These are phyloP conservation scores for Oncorhynchus keta DNA, from an alignment of 2,113 vertebrate species.

Conservation along the genomic window DNA sequence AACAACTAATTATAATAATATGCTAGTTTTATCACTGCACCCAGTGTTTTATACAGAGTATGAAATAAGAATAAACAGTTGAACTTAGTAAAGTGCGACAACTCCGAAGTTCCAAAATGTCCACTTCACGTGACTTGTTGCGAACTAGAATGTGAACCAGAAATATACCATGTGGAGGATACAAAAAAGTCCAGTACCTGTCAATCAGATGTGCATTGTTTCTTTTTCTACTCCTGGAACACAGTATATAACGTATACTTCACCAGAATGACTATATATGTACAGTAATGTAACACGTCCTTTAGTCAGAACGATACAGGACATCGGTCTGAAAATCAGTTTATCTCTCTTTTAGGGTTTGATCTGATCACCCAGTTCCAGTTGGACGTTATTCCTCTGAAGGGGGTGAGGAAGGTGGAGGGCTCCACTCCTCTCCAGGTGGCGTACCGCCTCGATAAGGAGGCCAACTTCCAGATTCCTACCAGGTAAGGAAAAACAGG, in stretches of 20 bases:
- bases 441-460: slow-evolving; percentile 78
- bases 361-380: slow-evolving; percentile 82
- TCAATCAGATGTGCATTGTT: too few relatives aligned
- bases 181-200: too few relatives aligned
- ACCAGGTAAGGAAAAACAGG: slow-evolving; percentile 69
- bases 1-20: slow-evolving; percentile 3
- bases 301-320: too few relatives aligned
- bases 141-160: neutral
- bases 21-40: neutral
- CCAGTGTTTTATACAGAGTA: neutral
- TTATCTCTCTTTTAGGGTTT: slow-evolving; percentile 62
- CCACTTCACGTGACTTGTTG: neutral
- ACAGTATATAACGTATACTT: neutral
- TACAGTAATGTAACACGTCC: neutral
- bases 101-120: neutral
- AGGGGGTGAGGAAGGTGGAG: slow-evolving; percentile 78
- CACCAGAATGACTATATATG: neutral
- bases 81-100: neutral
- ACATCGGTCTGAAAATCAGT: neutral
- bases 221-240: too few relatives aligned
- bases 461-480: slow-evolving; percentile 82
- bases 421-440: slow-evolving; percentile 79
- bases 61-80: neutral
- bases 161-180: too few relatives aligned
- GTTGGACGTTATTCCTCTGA: slow-evolving; percentile 75